phyloP scores from a whole-genome alignment of 1,140 invertebrate species.

The Drosophila auraria region DNA sequence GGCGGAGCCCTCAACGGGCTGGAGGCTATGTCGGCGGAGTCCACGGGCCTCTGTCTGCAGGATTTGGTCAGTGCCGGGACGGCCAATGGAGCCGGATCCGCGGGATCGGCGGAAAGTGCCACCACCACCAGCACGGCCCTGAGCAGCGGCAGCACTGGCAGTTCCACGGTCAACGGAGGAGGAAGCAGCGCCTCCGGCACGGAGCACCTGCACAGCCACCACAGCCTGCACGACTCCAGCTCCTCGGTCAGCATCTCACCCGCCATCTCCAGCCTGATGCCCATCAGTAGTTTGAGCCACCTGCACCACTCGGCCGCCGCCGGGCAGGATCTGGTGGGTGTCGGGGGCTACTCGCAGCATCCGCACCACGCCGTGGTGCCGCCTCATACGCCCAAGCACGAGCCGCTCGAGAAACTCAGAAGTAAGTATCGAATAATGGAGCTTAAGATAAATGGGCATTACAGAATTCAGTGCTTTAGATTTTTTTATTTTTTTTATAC shows the following conservation, averaged over 20 bases:
- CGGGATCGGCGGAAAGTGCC: constrained; percentile 81
- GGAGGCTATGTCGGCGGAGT: constrained; percentile 85
- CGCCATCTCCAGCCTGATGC: constrained; percentile 89
- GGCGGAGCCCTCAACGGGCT: constrained; percentile 88
- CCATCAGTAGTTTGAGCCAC: constrained; percentile 86
- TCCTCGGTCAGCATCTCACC: constrained; percentile 89
- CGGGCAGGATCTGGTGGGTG: constrained; percentile 76
- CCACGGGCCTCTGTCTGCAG: constrained; percentile 89
- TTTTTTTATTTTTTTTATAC: no score
- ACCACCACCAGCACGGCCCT: constrained; percentile 79
- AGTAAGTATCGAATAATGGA: constrained; percentile 87
- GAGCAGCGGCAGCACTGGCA: constrained; percentile 85
- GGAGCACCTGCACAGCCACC: constrained; percentile 86
- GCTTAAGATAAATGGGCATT: neutral
- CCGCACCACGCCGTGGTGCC: constrained; percentile 86
- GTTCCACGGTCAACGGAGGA: constrained; percentile 76
- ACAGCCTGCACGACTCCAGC: constrained; percentile 88
- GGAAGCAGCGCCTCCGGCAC: constrained; percentile 79
- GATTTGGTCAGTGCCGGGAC: constrained; percentile 88
- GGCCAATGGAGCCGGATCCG: constrained; percentile 84
- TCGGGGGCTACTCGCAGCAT: constrained; percentile 86
- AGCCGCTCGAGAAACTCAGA: constrained; percentile 93
- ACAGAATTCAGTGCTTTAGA: no score
- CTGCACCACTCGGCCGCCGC: constrained; percentile 81
- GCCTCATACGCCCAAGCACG: constrained; percentile 88